phyloP scores from a whole-genome alignment of 2,888 invertebrate species.

The Leuctra nigra region DNA sequence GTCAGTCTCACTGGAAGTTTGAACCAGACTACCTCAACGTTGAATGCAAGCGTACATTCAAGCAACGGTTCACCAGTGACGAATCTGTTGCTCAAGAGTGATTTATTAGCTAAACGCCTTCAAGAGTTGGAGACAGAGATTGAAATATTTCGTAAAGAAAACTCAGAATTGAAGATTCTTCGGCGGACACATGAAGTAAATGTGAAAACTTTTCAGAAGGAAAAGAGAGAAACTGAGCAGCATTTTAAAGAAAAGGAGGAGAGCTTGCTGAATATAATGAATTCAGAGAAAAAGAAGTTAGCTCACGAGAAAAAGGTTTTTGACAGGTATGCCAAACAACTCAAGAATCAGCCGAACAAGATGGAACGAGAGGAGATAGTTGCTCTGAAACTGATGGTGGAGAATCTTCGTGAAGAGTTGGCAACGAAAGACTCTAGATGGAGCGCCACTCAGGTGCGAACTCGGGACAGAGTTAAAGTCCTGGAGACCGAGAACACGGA shows the following conservation, averaged over 20 bases:
- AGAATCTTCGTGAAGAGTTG: constrained; percentile 57
- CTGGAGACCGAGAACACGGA: constrained; percentile 62
- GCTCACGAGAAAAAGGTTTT: constrained; percentile 57
- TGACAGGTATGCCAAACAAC: constrained; percentile 60
- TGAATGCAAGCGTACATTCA: too few species aligned
- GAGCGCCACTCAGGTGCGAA: constrained; percentile 61
- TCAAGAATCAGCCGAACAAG: constrained; percentile 56
- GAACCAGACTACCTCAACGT: background rate
- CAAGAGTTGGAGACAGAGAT: constrained; percentile 60
- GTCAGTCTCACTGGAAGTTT: background rate
- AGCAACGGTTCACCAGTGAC: background rate
- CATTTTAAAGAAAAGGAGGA: constrained; percentile 55
- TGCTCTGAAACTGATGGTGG: constrained; percentile 56
- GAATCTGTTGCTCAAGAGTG: constrained; percentile 4
- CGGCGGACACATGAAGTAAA: constrained; percentile 42
- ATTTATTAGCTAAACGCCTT: constrained; percentile 51
- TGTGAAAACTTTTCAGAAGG: constrained; percentile 50
- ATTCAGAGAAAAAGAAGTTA: constrained; percentile 62
- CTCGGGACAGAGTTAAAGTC: constrained; percentile 65
- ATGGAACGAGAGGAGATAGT: constrained; percentile 65
- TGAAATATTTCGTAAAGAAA: constrained; percentile 48
- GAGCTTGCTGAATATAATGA: constrained; percentile 55
- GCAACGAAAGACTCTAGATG: constrained; percentile 67
- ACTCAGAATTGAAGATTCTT: constrained; percentile 41
- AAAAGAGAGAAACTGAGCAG: constrained; percentile 45